phyloP scores from a whole-genome alignment of 2,888 invertebrate species.

The Pollenia angustigena region DNA sequence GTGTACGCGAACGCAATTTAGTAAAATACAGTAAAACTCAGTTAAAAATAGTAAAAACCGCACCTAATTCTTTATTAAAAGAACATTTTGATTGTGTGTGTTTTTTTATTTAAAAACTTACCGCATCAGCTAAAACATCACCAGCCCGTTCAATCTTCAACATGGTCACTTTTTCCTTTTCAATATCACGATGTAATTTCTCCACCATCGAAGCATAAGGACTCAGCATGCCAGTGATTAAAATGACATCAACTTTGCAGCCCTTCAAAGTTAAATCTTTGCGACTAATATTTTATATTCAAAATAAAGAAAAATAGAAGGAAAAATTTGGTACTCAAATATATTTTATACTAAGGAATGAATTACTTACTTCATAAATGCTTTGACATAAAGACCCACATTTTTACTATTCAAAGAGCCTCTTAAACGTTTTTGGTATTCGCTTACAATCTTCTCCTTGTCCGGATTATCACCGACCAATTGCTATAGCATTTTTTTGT shows the following conservation, averaged over 20 bases:
- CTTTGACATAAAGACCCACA: slow-evolving; percentile 91
- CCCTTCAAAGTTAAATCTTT: slow-evolving; percentile 89
- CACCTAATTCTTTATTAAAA: no score
- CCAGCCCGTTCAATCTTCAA: slow-evolving; percentile 93
- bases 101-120: slow-evolving; percentile 84
- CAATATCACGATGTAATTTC: slow-evolving; percentile 90
- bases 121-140: slow-evolving; percentile 94
- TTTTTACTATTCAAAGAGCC: slow-evolving; percentile 91
- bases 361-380: slow-evolving; percentile 90
- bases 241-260: slow-evolving; percentile 90
- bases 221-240: slow-evolving; percentile 91
- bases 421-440: slow-evolving; percentile 91
- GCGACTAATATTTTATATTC: slow-evolving; percentile 85
- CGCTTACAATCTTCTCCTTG: slow-evolving; percentile 90
- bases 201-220: slow-evolving; percentile 92
- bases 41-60: no score
- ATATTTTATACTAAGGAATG: background rate
- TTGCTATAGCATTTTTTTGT: slow-evolving; percentile 84
- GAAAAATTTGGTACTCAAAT: background rate
- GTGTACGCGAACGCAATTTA: no score
- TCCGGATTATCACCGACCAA: slow-evolving; percentile 87
- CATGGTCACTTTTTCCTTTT: slow-evolving; percentile 92
- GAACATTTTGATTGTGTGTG: background rate
- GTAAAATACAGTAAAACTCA: no score
- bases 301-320: background rate